Conservation (phyloP, 1,140 invertebrate genomes). For the Brachionus rotundiformis region DNA sequence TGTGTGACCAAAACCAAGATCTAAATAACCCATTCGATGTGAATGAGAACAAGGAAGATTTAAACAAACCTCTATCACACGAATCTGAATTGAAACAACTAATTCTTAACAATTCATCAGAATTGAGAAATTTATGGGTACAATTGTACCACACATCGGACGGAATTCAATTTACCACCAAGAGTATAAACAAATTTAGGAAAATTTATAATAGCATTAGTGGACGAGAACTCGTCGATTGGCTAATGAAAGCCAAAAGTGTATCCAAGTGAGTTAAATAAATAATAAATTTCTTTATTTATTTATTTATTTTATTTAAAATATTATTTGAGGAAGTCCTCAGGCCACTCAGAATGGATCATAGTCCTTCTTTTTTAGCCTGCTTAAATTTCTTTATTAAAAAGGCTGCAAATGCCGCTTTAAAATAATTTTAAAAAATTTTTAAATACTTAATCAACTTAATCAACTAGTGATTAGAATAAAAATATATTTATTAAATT, state of each 20-base stretch:
- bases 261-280: constrained; percentile 66
- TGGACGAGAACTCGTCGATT: constrained; percentile 75
- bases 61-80: constrained; percentile 2
- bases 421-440: neutral
- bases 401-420: neutral
- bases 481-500: neutral
- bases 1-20: neutral
- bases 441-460: no score
- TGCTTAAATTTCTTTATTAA: neutral
- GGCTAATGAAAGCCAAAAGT: constrained; percentile 75
- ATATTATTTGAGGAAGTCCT: no score
- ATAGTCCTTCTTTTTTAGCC: no score
- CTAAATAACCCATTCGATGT: constrained; percentile 40
- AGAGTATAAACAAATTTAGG: constrained; percentile 70
- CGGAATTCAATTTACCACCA: constrained; percentile 69
- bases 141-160: constrained; percentile 70
- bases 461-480: no score
- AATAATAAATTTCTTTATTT: no score
- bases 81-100: constrained; percentile 37
- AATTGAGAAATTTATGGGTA: constrained; percentile 73
- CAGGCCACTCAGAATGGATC: no score
- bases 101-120: constrained; percentile 69
- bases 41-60: constrained; percentile 30
- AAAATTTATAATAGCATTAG: constrained; percentile 72
- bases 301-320: no score